Percentiles rank a stretch among this genome's conserved stretches.
phyloP scores from a whole-genome alignment of 1,140 invertebrate species.

The Euwallacea fornicatus region DNA sequence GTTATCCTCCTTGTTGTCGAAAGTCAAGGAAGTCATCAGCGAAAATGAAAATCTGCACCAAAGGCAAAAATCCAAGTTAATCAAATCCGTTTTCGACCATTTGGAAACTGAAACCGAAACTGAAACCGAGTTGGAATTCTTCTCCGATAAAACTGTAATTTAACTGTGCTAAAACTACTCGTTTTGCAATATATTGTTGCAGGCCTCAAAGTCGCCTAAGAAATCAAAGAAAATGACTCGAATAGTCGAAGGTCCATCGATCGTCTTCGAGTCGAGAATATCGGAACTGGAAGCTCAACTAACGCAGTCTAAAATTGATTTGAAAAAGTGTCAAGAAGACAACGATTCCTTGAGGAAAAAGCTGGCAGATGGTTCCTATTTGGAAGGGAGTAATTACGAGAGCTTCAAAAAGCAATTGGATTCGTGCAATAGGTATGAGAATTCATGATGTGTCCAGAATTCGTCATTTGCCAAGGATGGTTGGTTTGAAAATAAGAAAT shows the following conservation, averaged over 20 bases:
- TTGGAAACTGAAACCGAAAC: conserved; percentile 56
- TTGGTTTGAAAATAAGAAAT: too few species aligned
- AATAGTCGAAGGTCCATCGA: conserved; percentile 62
- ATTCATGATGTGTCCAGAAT: neutral
- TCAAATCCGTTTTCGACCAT: conserved; percentile 60
- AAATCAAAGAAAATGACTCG: neutral
- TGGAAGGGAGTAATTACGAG: conserved; percentile 56
- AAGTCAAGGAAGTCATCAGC: conserved; percentile 79
- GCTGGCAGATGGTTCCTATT: conserved; percentile 58
- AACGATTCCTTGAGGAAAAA: conserved; percentile 66
- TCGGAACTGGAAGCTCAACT: conserved; percentile 81
- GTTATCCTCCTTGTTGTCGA: conserved; percentile 69
- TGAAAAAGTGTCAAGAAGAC: conserved; percentile 69
- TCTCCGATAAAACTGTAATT: too few species aligned
- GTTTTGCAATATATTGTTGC: neutral
- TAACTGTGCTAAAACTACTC: too few species aligned
- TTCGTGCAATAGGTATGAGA: conserved; percentile 61
- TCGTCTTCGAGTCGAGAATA: conserved; percentile 79
- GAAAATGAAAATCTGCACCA: conserved; percentile 80
- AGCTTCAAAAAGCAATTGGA: conserved; percentile 69
- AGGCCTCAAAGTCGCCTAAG: conserved; percentile 10
- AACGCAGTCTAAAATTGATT: conserved; percentile 72
- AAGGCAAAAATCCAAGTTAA: conserved; percentile 65
- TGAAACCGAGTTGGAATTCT: conserved; percentile 46
- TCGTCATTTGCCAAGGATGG: neutral